phyloP scores from a whole-genome alignment of 64 coral and sea anemone species.

The Trachythela sp. region DNA sequence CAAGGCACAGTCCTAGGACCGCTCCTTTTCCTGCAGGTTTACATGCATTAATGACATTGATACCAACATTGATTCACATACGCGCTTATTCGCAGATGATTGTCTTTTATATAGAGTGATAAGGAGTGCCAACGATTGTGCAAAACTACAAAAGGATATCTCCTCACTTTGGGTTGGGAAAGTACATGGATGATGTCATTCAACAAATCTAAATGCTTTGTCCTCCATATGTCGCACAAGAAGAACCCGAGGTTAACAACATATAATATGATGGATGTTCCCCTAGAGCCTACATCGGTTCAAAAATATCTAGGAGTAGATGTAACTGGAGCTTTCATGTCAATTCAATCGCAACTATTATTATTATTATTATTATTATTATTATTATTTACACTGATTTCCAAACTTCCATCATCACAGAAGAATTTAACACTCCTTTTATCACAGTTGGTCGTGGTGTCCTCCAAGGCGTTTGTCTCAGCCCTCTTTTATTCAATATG shows the following conservation, averaged over 20 bases:
- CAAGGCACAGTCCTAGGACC: not conserved
- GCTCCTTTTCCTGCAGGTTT: not conserved
- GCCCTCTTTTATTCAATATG: too few species aligned
- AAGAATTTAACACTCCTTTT: too few species aligned
- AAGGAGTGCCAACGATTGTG: not conserved
- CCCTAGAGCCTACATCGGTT: not conserved
- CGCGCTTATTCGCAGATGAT: not conserved
- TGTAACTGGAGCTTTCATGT: not conserved
- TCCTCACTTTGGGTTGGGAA: constrained; percentile 4
- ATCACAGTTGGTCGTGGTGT: too few species aligned
- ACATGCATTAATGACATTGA: not conserved
- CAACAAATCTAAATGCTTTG: constrained; percentile 24
- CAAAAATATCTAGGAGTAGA: constrained; percentile 23
- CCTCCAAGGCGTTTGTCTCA: too few species aligned
- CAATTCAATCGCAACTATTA: not conserved
- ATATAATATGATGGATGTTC: not conserved
- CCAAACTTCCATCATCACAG: too few species aligned
- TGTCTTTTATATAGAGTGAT: not conserved
- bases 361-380: too few species aligned
- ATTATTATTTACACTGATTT: too few species aligned
- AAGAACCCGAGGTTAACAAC: constrained; percentile 9
- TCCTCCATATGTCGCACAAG: constrained; percentile 6
- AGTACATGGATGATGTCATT: constrained; percentile 6
- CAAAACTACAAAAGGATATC: constrained; percentile 2
- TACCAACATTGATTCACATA: not conserved